phyloP scores from a whole-genome alignment of 2,113 vertebrate species.

The Crotalus viridis region DNA sequence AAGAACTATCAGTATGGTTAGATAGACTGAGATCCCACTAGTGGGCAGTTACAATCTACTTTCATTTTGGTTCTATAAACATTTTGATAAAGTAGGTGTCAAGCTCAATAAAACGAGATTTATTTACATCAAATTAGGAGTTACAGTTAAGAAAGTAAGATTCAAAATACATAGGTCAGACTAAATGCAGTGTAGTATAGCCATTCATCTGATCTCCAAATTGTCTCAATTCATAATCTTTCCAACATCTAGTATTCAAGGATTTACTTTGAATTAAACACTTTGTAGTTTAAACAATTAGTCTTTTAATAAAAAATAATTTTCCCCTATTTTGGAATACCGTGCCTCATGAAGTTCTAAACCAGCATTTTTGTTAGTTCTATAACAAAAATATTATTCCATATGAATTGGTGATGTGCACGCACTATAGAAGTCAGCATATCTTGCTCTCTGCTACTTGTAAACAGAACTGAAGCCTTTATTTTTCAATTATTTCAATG shows the following conservation, averaged over 20 bases:
- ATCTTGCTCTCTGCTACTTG: not conserved
- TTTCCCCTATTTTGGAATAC: not conserved
- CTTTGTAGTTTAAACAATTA: not conserved
- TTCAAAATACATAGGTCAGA: not conserved
- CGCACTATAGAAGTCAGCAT: too few species aligned
- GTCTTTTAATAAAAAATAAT: not conserved
- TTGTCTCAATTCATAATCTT: not conserved
- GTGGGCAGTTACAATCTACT: not conserved
- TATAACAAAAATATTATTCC: not conserved
- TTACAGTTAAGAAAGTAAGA: not conserved
- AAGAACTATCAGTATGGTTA: not conserved
- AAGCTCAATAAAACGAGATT: not conserved
- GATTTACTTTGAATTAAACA: not conserved
- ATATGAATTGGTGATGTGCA: not conserved
- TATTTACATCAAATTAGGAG: not conserved
- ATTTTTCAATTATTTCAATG: not conserved
- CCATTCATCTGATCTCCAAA: not conserved
- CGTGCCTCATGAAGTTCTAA: not conserved
- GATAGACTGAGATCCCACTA: not conserved
- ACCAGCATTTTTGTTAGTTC: not conserved
- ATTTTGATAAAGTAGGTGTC: not conserved
- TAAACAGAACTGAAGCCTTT: not conserved
- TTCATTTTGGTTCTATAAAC: not conserved
- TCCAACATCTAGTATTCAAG: not conserved
- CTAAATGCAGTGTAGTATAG: not conserved